Base-by-base conservation (phyloP, 1,140 invertebrate species). In the Helicorthomorpha holstii region DNA sequence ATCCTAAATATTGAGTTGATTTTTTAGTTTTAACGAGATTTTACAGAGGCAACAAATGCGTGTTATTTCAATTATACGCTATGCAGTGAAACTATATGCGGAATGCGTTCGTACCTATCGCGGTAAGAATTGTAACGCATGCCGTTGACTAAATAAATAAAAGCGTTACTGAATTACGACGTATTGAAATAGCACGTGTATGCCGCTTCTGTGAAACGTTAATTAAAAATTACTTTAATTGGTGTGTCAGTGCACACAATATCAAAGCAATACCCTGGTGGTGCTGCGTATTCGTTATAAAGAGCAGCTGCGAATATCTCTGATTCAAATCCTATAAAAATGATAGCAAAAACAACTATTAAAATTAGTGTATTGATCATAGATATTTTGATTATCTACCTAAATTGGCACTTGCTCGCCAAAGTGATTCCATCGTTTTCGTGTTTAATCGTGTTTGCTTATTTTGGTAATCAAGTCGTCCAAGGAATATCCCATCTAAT, bases 251-350 rank as follows among this genome's bases (percentile, higher is more conserved):
- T 57, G 61, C 90, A 93, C 0, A 82, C 66, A 1, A 83, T 69
- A 64, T 95, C 90, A 63, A 91, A 96, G 62, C 89, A 93, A 66
- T 89, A 94, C 0, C 85, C 87, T 2, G 76, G 72, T 1, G 89
- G 90, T 16, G 88, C 80, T 0, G 72, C 73, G 63, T 94, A 94
- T 1, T 73, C 77, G 57, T 89, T 87, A 63, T 75, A 85, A 3
- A 87, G 61, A 1, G 78, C 71, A 0, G 79, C 74, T 0, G 83
- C 84, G 48, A 86, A 86, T 7, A 86, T 64, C 48, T 63, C 60
- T 16, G 68, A 59, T 69, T 69, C 70, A 52, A 71, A 61, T 53
- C 72, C 73, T 71, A 56, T 25, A 63, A 53, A 12, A 46, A 49
- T 52, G 53, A 50, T 56, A 59, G 2, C 3, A 46, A 22, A 4